Conservation (phyloP, 2,888 invertebrate species). For the Pyrocoelia pectoralis region DNA sequence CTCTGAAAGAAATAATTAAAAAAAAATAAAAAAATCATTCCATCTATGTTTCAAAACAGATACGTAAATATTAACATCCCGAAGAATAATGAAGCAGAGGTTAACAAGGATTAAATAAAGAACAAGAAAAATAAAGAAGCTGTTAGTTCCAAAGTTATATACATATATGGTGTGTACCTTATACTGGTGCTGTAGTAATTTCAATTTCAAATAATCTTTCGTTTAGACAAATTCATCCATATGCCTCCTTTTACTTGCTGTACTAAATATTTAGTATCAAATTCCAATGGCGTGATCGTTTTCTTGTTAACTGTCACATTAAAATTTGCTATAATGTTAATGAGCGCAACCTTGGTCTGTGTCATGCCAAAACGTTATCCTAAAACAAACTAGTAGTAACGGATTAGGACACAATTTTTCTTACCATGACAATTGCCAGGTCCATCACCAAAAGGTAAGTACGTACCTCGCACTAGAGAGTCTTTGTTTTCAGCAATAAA, state of each 20-base stretch:
- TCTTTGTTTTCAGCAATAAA: slow-evolving; percentile 47
- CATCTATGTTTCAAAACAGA: too few species aligned
- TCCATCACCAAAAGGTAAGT: slow-evolving; percentile 51
- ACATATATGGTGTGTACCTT: too few species aligned
- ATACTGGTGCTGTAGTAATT: too few species aligned
- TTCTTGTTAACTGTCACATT: neutral
- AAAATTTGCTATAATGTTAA: neutral
- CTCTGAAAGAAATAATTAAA: too few species aligned
- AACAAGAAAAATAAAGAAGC: too few species aligned
- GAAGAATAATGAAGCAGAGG: too few species aligned
- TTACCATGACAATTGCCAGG: slow-evolving; percentile 50
- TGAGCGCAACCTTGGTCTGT: slow-evolving; percentile 3
- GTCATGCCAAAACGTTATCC: slow-evolving; percentile 3
- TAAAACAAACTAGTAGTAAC: neutral
- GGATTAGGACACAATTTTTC: neutral
- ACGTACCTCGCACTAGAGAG: slow-evolving; percentile 44
- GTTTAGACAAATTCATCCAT: slow-evolving; percentile 5
- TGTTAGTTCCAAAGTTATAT: too few species aligned
- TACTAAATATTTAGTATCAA: slow-evolving; percentile 9
- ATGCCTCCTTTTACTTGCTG: slow-evolving; percentile 3
- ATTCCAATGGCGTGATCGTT: slow-evolving; percentile 4
- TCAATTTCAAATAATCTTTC: too few species aligned
- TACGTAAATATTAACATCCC: too few species aligned
- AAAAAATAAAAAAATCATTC: too few species aligned
- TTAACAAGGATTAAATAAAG: too few species aligned